phyloP scores from a whole-genome alignment of 2,888 invertebrate genomes.

The Gnatocerus cornutus region DNA sequence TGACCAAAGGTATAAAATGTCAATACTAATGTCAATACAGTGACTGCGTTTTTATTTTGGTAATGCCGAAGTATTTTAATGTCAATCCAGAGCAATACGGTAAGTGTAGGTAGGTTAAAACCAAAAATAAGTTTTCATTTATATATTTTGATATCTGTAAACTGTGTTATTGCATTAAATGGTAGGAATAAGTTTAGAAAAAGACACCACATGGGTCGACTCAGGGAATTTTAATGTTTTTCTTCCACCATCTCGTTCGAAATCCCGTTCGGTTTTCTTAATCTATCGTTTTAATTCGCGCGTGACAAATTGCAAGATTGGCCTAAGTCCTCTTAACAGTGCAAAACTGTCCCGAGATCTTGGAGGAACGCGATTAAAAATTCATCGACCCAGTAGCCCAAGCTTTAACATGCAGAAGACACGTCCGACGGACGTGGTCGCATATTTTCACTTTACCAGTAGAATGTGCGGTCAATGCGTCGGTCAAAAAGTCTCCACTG shows the following conservation, averaged over 20 bases:
- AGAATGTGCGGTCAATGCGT: conserved; percentile 44
- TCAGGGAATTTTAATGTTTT: conserved; percentile 49
- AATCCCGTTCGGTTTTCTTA: conserved; percentile 14
- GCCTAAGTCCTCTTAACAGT: conserved; percentile 36
- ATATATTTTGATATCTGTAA: conserved; percentile 71
- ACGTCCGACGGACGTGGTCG: conserved; percentile 24
- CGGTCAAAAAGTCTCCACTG: conserved; percentile 45
- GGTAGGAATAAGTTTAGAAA: conserved; percentile 64
- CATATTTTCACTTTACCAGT: conserved; percentile 5
- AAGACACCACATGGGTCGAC: conserved; percentile 60
- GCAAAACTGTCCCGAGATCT: conserved; percentile 25
- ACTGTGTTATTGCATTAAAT: conserved; percentile 71
- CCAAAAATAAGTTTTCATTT: conserved; percentile 67
- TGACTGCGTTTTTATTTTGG: conserved; percentile 62
- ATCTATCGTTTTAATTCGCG: conserved; percentile 27
- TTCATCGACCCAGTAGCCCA: conserved; percentile 60
- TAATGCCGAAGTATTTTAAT: conserved; percentile 68
- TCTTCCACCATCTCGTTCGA: conserved; percentile 31
- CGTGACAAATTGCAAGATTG: conserved; percentile 29
- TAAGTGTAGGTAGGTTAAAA: conserved; percentile 69
- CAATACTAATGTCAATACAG: conserved; percentile 72
- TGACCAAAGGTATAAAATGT: conserved; percentile 71
- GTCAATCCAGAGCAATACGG: conserved; percentile 73
- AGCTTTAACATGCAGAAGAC: conserved; percentile 58
- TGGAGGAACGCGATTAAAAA: conserved; percentile 38